phyloP scores from a whole-genome alignment of 2,113 vertebrate species.

The Danionella cerebrum region DNA sequence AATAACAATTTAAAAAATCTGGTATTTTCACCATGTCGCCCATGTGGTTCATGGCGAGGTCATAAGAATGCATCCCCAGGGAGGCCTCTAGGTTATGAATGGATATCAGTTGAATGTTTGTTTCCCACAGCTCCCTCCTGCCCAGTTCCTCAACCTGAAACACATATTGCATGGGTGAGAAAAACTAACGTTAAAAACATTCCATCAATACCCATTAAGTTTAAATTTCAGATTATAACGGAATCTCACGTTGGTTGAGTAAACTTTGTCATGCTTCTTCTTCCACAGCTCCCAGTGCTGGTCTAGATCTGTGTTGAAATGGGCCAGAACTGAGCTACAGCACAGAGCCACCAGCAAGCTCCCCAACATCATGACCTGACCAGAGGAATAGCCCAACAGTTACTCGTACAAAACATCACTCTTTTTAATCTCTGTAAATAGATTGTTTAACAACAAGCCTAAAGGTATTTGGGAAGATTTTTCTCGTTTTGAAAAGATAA shows the following conservation, averaged over 20 bases:
- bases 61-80: slow-evolving; percentile 77
- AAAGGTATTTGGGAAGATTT: no score
- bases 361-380: slow-evolving; percentile 30
- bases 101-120: slow-evolving; percentile 70
- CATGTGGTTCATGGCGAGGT: slow-evolving; percentile 80
- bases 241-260: slow-evolving; percentile 45
- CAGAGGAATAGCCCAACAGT: background rate
- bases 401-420: no score
- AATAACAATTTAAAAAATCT: no score
- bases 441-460: no score
- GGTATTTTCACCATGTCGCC: slow-evolving; percentile 71
- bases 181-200: no score
- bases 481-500: no score
- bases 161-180: background rate
- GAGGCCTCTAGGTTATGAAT: slow-evolving; percentile 83
- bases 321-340: slow-evolving; percentile 19
- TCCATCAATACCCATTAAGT: background rate
- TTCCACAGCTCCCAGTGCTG: slow-evolving; percentile 75
- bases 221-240: background rate
- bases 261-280: slow-evolving; percentile 56
- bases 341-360: slow-evolving; percentile 37
- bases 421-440: no score
- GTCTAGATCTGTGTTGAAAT: slow-evolving; percentile 53
- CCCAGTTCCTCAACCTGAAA: slow-evolving; percentile 63
- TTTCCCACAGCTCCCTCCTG: slow-evolving; percentile 76